Evolutionary conservation across 2,113 vertebrate genomes (phyloP).

Genomic region (Anarrhichthys ocellatus): DNA sequence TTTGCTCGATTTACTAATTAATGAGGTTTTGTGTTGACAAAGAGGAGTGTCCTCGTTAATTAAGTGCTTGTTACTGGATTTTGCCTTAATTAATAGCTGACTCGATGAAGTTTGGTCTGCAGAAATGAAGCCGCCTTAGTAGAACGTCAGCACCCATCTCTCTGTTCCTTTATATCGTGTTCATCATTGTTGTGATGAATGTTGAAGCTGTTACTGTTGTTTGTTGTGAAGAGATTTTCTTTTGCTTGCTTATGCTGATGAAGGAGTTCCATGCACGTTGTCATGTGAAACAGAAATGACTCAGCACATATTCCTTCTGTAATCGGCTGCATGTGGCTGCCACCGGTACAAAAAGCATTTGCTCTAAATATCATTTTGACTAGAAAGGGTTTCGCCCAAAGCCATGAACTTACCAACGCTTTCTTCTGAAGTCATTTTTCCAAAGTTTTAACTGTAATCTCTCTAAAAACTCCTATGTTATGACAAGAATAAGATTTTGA

Average conservation of each 20-base stretch:
- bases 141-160: background rate
- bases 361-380: background rate
- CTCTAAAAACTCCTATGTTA: too few relatives aligned
- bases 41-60: background rate
- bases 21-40: background rate
- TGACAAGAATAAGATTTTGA: too few relatives aligned
- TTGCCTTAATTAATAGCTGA: constrained; percentile 31
- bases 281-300: background rate
- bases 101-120: background rate
- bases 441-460: too few relatives aligned
- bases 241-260: background rate
- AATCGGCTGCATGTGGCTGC: background rate
- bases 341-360: background rate
- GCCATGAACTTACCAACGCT: too few relatives aligned
- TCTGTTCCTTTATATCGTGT: background rate
- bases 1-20: constrained; percentile 34
- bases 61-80: constrained; percentile 31
- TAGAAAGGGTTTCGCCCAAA: too few relatives aligned
- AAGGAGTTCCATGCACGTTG: background rate
- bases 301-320: background rate
- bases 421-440: too few relatives aligned
- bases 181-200: background rate
- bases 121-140: constrained; percentile 22
- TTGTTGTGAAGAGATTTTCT: background rate
- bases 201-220: background rate